Evolutionary conservation across 2,888 invertebrate species (phyloP).

Genomic region (Stenodema calcarata): DNA sequence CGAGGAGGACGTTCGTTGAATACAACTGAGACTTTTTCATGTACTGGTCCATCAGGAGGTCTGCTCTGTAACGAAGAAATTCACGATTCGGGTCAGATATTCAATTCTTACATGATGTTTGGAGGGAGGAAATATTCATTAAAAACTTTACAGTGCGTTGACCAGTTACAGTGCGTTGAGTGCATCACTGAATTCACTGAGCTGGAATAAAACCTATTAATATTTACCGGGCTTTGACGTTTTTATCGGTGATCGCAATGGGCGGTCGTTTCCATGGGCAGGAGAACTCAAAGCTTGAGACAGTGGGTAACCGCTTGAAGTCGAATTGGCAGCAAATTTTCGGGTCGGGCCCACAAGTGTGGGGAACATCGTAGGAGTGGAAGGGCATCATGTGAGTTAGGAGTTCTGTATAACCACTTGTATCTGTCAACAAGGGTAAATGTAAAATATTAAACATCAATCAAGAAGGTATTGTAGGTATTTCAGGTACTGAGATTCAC

Average conservation of each 20-base stretch:
- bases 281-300: conserved; percentile 80
- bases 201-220: no score
- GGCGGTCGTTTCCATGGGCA: conserved; percentile 95
- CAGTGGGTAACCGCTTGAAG: conserved; percentile 81
- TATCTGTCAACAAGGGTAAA: conserved; percentile 67
- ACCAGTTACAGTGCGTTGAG: no score
- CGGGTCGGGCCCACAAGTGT: conserved; percentile 98
- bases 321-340: conserved; percentile 97
- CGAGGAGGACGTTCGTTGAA: conserved; percentile 81
- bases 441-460: neutral
- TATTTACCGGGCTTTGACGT: conserved; percentile 81
- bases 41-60: conserved; percentile 87
- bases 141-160: no score
- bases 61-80: conserved; percentile 68
- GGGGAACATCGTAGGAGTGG: conserved; percentile 97
- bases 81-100: no score
- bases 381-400: conserved; percentile 99
- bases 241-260: conserved; percentile 77
- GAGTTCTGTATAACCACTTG: conserved; percentile 81
- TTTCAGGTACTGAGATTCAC: no score
- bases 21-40: conserved; percentile 90
- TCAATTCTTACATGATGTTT: neutral
- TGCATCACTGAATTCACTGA: no score
- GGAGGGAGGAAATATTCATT: neutral
- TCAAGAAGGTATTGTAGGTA: no score